Evolutionary conservation across 2,888 invertebrate genomes (phyloP), one percentile per base, ranked within the genome.

Genomic region (Metalampra italica): DNA sequence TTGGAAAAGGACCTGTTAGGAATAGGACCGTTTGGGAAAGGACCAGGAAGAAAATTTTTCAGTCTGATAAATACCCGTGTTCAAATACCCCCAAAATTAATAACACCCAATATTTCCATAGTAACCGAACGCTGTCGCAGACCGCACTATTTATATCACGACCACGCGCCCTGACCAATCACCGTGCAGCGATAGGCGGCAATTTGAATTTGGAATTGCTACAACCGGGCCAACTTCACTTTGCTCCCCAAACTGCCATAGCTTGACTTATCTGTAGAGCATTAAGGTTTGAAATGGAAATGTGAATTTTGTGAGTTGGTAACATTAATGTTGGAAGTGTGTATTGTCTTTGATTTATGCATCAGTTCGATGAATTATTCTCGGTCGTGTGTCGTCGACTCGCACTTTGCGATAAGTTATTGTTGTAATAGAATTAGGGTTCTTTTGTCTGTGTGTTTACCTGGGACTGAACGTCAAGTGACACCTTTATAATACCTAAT

Each of bases 361-460:
- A 77, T 82, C 76, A 68, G 79, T 87, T 84, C 85, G 77, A 87
- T 88, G 84, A 87, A 79, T 86, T 86, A 87, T 87, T 78, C 75
- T 66, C 60, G 60, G 63, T 65, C 71, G 71, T 74, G 65, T 74
- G 82, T 78, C 82, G 78, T 72, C 76, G 73, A 67, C 68, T 75
- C 70, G 66, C 75, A 69, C 70, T 78, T 68, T 57, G 60, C 65
- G 80, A 78, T 83, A 79, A 71, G 68, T 70, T 68, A n/a, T 13
- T 44, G n/a, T 29, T 45, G 29, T 29, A 30, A 45, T 52, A 44
- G 11, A 44, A 7, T 38, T 37, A 13, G 22, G 30, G 43, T 43
- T 8, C 9, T 47, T 49, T 37, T 44, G 50, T 58, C 44, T 53
- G 55, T 57, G 29, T 46, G 59, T 59, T 44, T 34, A 34, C 9